Base-by-base conservation (phyloP, 2,113 vertebrate species). In the Ranitomeya imitator region DNA sequence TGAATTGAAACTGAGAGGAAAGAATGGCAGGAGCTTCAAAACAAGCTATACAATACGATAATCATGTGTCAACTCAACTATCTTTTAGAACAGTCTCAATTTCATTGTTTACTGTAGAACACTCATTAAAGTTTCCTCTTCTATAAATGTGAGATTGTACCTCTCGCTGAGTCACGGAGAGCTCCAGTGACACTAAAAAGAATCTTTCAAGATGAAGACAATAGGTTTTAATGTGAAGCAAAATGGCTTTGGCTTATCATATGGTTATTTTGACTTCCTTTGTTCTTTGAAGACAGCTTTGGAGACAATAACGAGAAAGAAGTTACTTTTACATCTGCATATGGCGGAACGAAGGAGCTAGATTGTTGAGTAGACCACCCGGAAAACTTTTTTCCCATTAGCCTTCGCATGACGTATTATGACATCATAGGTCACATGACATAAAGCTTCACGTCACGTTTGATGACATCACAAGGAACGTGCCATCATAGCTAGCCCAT, bases 51-150 rank as follows among this genome's bases (percentile, higher is more conserved):
- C 21, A 76, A 54, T 69, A n/a, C 65, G 21, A 83, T 54, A 83
- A 67, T 83, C 51, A 83, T 54, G 51, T 67, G 82, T 83, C 63
- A 67, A 69, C 37, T 83, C 63, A 67, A 69, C 37, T 18, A 83
- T 21, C n/a, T 67, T n/a, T 54, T 23, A n/a, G 14, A 83, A 52
- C n/a, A 21, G 54, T 69, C 63, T 69, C 82, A 65, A 69, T 69
- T 69, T 69, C 37, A 69, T 83, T 83, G 63, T 69, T 69, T 69
- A 69, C 63, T 8, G 31, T 65, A 65, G 80, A 83, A 83, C 51
- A 4, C 69, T 69, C 81, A 67, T 65, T 83, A 67, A 67, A 83
- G 52, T 83, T 67, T 21, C 51, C 63, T 83, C 63, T 83, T 69
- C 45, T 23, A 52, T 54, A 63, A 83, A 83, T 69, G 63, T 83